Conservation (phyloP, 2,888 invertebrate genomes). For the Resseliella maxima region DNA sequence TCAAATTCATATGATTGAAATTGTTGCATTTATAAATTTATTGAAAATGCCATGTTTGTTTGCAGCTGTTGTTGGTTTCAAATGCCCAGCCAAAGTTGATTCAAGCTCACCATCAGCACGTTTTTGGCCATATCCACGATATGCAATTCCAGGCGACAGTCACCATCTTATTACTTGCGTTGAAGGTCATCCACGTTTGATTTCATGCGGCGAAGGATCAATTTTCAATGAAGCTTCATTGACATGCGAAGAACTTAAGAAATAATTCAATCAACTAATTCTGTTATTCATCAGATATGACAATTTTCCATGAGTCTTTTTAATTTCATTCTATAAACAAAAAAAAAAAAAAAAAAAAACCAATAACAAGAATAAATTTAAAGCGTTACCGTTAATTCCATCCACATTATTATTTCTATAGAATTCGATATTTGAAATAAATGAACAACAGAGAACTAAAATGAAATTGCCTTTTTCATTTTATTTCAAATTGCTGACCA, state of each 20-base stretch:
- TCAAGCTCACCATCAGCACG: conserved; percentile 83
- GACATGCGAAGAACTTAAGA: conserved; percentile 84
- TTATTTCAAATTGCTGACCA: too few relatives aligned
- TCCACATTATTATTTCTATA: not conserved
- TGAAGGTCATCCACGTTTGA: conserved; percentile 87
- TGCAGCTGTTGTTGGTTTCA: conserved; percentile 89
- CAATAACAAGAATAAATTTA: too few relatives aligned
- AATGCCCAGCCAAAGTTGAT: conserved; percentile 88
- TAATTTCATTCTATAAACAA: not conserved
- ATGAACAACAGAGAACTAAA: not conserved
- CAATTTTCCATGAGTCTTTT: not conserved
- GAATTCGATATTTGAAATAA: not conserved
- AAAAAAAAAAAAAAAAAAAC: not conserved
- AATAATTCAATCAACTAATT: conserved; percentile 58
- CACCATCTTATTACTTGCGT: conserved; percentile 91
- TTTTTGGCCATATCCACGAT: conserved; percentile 93
- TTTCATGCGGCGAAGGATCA: conserved; percentile 88
- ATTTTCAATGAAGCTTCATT: conserved; percentile 85
- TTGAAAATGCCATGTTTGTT: conserved; percentile 57
- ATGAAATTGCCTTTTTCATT: not conserved
- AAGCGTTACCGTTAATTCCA: not conserved
- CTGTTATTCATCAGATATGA: conserved; percentile 13
- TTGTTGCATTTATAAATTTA: too few relatives aligned
- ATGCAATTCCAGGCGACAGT: conserved; percentile 88
- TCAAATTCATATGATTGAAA: conserved; percentile 53